Evolutionary conservation across 2,797 vertebrate genomes (phyloP).

Genomic region (Amazona ochrocephala): DNA sequence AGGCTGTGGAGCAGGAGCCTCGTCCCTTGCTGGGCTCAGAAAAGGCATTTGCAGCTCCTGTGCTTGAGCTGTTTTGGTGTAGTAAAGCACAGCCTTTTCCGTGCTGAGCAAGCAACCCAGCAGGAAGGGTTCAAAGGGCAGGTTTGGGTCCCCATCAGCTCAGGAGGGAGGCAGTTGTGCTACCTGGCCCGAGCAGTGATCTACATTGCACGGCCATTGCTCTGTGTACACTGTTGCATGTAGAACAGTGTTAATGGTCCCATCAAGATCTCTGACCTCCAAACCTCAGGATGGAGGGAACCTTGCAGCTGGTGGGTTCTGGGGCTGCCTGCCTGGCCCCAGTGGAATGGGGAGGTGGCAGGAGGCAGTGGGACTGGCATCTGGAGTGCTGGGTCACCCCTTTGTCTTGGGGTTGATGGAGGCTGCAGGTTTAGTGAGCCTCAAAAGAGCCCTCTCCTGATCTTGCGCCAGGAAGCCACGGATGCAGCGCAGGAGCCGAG

Average conservation of each 20-base stretch:
- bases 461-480: accelerated
- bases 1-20: background rate
- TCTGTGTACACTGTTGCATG: background rate
- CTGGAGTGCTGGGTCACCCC: accelerated
- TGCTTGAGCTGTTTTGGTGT: background rate
- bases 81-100: background rate
- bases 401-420: accelerated
- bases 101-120: background rate
- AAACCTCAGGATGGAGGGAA: background rate
- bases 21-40: background rate
- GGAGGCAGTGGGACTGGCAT: accelerated
- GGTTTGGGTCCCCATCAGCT: background rate
- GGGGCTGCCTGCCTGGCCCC: background rate
- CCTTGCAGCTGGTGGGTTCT: background rate
- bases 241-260: background rate
- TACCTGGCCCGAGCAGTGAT: background rate
- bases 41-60: background rate
- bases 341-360: too few species aligned
- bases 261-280: background rate
- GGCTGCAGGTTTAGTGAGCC: background rate
- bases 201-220: accelerated
- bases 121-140: background rate
- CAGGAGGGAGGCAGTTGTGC: too few species aligned
- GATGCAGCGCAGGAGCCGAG: background rate
- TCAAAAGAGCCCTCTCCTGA: accelerated